Conservation (phyloP, 2,797 vertebrate genomes). For the Liasis olivaceus region DNA sequence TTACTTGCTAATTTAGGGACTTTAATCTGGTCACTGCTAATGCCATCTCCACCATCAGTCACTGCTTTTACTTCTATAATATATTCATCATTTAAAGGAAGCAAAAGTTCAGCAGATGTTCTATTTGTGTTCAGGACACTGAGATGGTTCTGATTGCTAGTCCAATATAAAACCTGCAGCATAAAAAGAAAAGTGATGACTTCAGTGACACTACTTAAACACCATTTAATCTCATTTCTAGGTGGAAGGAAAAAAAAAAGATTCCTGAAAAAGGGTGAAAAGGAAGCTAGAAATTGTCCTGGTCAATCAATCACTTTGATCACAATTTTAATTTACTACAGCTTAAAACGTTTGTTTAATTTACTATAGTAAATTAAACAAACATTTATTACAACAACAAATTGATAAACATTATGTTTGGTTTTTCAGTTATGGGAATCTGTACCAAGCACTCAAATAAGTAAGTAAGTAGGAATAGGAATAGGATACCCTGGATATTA, state of each 20-base stretch:
- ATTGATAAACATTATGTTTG: conserved; percentile 12
- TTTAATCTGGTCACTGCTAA: conserved; percentile 89
- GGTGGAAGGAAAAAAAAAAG: rapidly evolving
- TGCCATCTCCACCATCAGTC: conserved; percentile 87
- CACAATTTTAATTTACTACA: conserved; percentile 12
- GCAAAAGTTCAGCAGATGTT: conserved; percentile 83
- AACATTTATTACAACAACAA: not conserved
- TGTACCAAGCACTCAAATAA: not conserved
- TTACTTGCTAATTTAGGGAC: conserved; percentile 89
- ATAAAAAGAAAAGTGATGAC: not conserved
- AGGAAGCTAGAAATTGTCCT: not conserved
- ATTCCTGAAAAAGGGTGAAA: rapidly evolving
- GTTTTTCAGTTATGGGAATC: not conserved
- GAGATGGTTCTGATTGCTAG: conserved; percentile 76
- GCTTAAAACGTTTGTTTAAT: not conserved
- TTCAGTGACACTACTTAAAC: not conserved
- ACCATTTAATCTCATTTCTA: not conserved
- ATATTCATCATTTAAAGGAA: conserved; percentile 85
- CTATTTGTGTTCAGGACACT: conserved; percentile 79
- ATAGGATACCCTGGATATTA: not conserved
- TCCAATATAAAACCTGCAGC: conserved; percentile 86
- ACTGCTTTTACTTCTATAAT: conserved; percentile 87
- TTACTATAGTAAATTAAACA: too few species aligned
- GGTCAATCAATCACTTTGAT: not conserved
- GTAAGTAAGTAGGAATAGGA: not conserved